Evolutionary conservation across 2,113 vertebrate genomes (phyloP), one percentile per base, ranked within the genome.

Genomic region (Chaetops frenatus): DNA sequence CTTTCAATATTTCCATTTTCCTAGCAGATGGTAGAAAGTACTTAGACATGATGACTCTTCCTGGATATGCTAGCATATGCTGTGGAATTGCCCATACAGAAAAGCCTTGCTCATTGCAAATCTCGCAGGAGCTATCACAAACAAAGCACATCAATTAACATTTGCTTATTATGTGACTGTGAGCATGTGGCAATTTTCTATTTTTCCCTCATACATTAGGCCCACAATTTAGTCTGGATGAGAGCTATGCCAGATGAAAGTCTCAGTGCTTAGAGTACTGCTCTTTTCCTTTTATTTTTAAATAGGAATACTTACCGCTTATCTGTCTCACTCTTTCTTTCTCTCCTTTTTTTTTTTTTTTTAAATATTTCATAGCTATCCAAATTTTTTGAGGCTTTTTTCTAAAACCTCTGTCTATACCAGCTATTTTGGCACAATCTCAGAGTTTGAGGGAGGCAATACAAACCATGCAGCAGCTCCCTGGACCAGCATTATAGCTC

Each of bases 11-110:
- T 96, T 95, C 90, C 73, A 80, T 96, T 97, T 96, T 95, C 77
- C 64, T 80, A 94, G 81, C 97, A 98, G 97, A 98, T 97, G 97
- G 97, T 88, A 90, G 78, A 97, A 97, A 97, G 79, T 88, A 96
- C 78, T 97, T 98, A 96, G 38, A 92, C 74, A 83, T 76, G 87
- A 97, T 94, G 93, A 94, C 92, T 97, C 80, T 96, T 97, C 92
- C 94, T 94, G 94, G 88, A 95, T 96, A 78, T 95, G 95, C 81
- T 95, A 97, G 73, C 97, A 97, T 98, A 98, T 97, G 97, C 88
- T 97, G 90, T 13, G 12, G 94, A 97, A 97, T 96, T 97, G 92
- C 95, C 94, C 54, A 77, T 92, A 96, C 74, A 95, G 95, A 92
- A 93, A 94, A 97, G 42, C 78, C 92, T 96, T 96, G 95, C 92